Evolutionary conservation across 2,113 vertebrate species (phyloP), one percentile per base, ranked within the genome.

Genomic region (Rhegmatorhina hoffmannsi): DNA sequence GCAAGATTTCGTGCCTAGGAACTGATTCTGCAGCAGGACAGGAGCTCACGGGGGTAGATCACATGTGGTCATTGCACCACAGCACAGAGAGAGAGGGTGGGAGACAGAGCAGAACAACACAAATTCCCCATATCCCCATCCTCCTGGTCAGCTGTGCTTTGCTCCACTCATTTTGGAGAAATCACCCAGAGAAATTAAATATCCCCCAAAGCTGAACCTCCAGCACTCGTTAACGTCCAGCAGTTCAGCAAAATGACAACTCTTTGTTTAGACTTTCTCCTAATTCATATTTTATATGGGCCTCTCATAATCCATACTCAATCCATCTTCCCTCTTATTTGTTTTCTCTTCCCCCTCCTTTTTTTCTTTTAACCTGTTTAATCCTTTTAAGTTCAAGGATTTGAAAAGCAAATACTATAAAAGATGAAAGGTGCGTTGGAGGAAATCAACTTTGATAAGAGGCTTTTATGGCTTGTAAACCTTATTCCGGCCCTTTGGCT

Each of bases 401-500:
- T 95, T 97, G 91, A 89, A 98, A 97, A 97, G 96, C 74, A 98
- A 98, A 98, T 96, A 98, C 84, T 94, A 97, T 97, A 96, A 97
- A 98, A 97, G 98, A 97, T 97, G 98, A 97, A 98, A 98, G 97
- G 98, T 95, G 87, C 91, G 64, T 87, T 83, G 90, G 95, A 98
- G 98, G 98, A 98, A 98, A 98, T 97, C 82, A 89, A 94, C 60
- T 38, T 89, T 94, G 98, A 98, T 98, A 98, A 98, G 96, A 96
- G 44, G 94, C 79, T 94, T 97, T 98, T 97, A 95, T 97, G 95
- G 94, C 94, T 95, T 97, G 78, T 97, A 97, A 97, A 97, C 94
- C 92, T 89, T 79, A 89, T 84, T 94, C 95, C 90, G 89, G 94
- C 92, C 92, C 94, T 97, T 92, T 75, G 93, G 92, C 94, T 97